A percentile compares a stretch with the other conserved stretches of the same genome.
Conservation (phyloP, 2,113 vertebrate species). For the Marmota flaviventris region DNA sequence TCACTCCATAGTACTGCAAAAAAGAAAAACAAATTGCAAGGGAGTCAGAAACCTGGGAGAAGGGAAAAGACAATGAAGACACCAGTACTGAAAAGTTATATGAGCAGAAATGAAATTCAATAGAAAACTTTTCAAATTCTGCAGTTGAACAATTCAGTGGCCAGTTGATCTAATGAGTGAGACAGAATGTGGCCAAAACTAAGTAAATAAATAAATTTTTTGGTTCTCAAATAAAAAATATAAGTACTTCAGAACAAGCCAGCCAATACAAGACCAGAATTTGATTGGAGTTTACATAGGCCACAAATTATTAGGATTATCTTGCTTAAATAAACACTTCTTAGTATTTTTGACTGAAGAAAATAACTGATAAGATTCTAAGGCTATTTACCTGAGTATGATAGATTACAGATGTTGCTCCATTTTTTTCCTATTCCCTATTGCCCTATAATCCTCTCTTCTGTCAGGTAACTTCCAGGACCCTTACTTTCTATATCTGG, state of each 20-base stretch:
- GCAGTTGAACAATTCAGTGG: not conserved
- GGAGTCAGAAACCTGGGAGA: not conserved
- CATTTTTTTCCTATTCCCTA: not conserved
- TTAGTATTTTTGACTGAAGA: not conserved
- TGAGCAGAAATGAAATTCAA: not conserved
- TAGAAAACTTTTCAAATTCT: not conserved
- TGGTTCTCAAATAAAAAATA: not conserved
- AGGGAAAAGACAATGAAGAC: not conserved
- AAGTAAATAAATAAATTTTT: not conserved
- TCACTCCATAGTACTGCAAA: too few species aligned
- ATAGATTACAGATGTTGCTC: not conserved
- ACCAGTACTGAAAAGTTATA: not conserved
- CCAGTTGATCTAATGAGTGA: not conserved
- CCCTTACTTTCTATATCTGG: not conserved
- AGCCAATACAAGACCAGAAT: not conserved
- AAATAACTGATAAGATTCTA: not conserved
- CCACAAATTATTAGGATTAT: not conserved
- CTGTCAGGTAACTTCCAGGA: not conserved
- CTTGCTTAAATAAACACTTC: not conserved
- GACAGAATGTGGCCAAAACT: not conserved
- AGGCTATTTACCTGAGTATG: not conserved
- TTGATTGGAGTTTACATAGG: not conserved
- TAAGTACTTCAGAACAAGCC: not conserved
- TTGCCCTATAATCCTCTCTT: not conserved
- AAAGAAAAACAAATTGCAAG: not conserved